Conservation (phyloP, 1,140 invertebrate species). For the Nylanderia fulva region DNA sequence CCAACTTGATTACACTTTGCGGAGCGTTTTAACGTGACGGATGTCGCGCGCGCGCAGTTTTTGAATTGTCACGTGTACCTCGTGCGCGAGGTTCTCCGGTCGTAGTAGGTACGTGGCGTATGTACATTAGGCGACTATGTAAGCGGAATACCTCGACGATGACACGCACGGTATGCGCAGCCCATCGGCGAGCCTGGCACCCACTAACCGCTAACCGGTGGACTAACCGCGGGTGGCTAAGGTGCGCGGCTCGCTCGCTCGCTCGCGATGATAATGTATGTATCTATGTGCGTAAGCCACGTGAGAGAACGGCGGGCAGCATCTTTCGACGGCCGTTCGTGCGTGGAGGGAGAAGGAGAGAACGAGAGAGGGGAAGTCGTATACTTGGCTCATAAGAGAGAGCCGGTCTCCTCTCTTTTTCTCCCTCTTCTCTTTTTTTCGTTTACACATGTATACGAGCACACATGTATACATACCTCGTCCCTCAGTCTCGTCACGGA, state of each 20-base stretch:
- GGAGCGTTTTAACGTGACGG: too few relatives aligned
- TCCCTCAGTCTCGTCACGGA: slow-evolving; percentile 10
- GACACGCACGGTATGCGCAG: slow-evolving; percentile 63
- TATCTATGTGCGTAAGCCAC: slow-evolving; percentile 78
- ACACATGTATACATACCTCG: background rate
- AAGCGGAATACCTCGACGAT: slow-evolving; percentile 55
- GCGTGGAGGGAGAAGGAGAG: slow-evolving; percentile 12
- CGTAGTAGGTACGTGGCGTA: slow-evolving; percentile 57
- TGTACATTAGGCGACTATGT: slow-evolving; percentile 18
- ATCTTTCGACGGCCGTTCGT: slow-evolving; percentile 58
- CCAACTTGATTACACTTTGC: too few relatives aligned
- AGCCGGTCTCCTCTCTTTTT: slow-evolving; percentile 9
- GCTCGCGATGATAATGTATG: slow-evolving; percentile 79
- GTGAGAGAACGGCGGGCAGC: slow-evolving; percentile 78
- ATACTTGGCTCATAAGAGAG: slow-evolving; percentile 19
- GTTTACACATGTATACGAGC: background rate
- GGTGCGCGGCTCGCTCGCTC: slow-evolving; percentile 76
- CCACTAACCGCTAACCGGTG: slow-evolving; percentile 79
- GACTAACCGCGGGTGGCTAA: slow-evolving; percentile 72
- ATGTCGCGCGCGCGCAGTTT: background rate
- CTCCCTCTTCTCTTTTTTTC: too few relatives aligned
- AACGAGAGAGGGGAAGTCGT: slow-evolving; percentile 27
- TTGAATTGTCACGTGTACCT: slow-evolving; percentile 36
- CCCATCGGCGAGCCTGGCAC: slow-evolving; percentile 78
- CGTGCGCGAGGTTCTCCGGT: background rate